A percentile compares a stretch with the other conserved stretches of the same genome.
Evolutionary conservation across 2,113 vertebrate species (phyloP).

Genomic region (Hepsetus odoe): DNA sequence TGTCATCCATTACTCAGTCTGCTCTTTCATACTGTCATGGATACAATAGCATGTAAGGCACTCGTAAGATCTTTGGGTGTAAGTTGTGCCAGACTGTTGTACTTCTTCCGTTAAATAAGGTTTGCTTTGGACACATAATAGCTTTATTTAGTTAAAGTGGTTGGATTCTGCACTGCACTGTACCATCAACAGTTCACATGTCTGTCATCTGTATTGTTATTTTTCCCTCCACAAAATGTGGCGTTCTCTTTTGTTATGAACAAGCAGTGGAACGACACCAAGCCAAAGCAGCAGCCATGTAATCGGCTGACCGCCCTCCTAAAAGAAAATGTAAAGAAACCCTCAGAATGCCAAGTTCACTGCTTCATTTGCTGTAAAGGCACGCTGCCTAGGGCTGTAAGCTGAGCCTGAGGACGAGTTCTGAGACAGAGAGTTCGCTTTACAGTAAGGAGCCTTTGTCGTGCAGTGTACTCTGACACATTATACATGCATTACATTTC

Average conservation of each 20-base stretch:
- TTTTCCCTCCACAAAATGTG: background rate
- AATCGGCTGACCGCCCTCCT: conserved; percentile 12
- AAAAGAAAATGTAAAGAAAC: no score
- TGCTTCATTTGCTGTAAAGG: background rate
- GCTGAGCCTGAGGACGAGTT: conserved; percentile 27
- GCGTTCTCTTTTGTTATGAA: background rate
- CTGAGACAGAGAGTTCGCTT: conserved; percentile 41
- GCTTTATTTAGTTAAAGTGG: background rate
- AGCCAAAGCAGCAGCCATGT: background rate
- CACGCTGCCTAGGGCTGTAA: conserved; percentile 37
- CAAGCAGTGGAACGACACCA: background rate
- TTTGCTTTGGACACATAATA: background rate
- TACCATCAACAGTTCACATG: background rate
- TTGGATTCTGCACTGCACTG: background rate
- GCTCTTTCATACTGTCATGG: background rate
- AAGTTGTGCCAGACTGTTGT: background rate
- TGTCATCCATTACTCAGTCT: background rate
- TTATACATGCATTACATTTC: conserved; percentile 38
- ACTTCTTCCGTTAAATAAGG: background rate
- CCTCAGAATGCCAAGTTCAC: background rate
- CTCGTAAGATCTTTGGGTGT: background rate
- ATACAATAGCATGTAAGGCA: background rate
- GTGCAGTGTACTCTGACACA: conserved; percentile 29
- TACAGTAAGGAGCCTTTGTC: conserved; percentile 43
- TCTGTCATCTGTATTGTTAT: background rate